A percentile compares a stretch with the other conserved stretches of the same genome.
Conservation (phyloP, 2,113 vertebrate genomes). For the Penelope pileata region DNA sequence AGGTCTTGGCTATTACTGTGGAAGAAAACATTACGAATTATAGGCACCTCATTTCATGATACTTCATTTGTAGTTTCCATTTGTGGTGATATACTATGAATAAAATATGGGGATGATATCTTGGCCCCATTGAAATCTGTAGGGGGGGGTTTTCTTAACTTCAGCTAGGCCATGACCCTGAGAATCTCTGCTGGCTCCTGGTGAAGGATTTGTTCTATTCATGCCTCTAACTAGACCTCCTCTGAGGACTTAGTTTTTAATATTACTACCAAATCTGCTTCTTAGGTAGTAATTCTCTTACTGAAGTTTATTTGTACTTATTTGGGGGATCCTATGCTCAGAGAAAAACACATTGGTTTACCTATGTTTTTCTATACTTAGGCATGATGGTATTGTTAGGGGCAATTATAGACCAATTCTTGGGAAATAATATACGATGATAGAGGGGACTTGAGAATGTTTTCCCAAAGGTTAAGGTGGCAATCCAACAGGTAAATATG, state of each 20-base stretch:
- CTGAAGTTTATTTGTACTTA: constrained; percentile 25
- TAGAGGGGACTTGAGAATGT: background rate
- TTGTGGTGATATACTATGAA: background rate
- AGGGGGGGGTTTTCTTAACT: background rate
- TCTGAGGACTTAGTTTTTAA: constrained; percentile 39
- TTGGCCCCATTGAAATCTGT: background rate
- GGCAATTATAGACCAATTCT: background rate
- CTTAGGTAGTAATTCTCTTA: constrained; percentile 28
- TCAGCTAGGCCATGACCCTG: background rate
- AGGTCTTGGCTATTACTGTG: constrained; percentile 43
- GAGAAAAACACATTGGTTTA: background rate
- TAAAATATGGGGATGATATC: background rate
- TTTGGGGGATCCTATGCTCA: background rate
- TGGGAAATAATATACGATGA: background rate
- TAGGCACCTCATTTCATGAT: background rate
- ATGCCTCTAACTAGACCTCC: background rate
- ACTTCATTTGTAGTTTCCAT: constrained; percentile 15
- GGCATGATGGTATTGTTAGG: background rate
- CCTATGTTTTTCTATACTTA: background rate
- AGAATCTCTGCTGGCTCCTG: background rate
- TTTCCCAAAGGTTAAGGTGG: background rate
- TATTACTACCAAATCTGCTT: constrained; percentile 32
- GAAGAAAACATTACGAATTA: constrained; percentile 17
- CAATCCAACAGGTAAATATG: background rate
- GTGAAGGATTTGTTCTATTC: constrained; percentile 4